These are phyloP conservation scores for Dexiosoma caninum DNA, from an alignment of 2,888 invertebrate genomes.

Conservation along the genomic window DNA sequence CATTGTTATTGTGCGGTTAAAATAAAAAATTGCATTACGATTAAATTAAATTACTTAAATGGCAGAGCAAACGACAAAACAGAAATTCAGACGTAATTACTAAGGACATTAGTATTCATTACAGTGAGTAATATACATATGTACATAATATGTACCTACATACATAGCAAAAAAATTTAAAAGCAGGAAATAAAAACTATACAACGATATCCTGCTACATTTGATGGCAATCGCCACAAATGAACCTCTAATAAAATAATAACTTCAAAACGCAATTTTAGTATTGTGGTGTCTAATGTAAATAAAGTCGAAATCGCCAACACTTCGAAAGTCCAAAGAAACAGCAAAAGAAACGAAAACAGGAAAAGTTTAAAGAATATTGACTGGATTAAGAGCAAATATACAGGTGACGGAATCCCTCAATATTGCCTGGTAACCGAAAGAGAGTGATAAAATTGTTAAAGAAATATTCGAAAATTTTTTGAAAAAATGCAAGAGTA, in stretches of 20 bases:
- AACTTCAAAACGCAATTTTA: slow-evolving; percentile 71
- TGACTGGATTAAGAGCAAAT: background rate
- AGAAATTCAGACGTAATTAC: slow-evolving; percentile 65
- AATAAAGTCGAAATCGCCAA: slow-evolving; percentile 2
- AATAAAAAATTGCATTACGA: slow-evolving; percentile 61
- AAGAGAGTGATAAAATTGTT: slow-evolving; percentile 1
- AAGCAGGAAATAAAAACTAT: slow-evolving; percentile 45
- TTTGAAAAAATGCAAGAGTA: slow-evolving; percentile 44
- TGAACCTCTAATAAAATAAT: slow-evolving; percentile 76
- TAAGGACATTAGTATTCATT: slow-evolving; percentile 65
- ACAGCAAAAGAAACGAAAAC: background rate
- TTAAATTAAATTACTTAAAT: slow-evolving; percentile 64
- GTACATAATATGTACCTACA: too few relatives aligned
- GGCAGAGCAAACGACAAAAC: slow-evolving; percentile 58
- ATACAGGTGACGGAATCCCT: slow-evolving; percentile 11
- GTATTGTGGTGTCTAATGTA: slow-evolving; percentile 49
- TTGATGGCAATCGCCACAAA: slow-evolving; percentile 74
- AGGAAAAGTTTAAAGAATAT: background rate
- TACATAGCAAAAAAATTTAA: slow-evolving; percentile 18
- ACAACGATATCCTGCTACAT: slow-evolving; percentile 68
- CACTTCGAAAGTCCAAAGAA: background rate
- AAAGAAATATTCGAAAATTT: background rate
- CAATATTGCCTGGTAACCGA: background rate
- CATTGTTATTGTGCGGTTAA: slow-evolving; percentile 47
- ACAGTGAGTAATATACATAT: slow-evolving; percentile 38